These are phyloP conservation scores for Vesta saturnalis DNA, from an alignment of 2,888 invertebrate species.

Conservation along the genomic window DNA sequence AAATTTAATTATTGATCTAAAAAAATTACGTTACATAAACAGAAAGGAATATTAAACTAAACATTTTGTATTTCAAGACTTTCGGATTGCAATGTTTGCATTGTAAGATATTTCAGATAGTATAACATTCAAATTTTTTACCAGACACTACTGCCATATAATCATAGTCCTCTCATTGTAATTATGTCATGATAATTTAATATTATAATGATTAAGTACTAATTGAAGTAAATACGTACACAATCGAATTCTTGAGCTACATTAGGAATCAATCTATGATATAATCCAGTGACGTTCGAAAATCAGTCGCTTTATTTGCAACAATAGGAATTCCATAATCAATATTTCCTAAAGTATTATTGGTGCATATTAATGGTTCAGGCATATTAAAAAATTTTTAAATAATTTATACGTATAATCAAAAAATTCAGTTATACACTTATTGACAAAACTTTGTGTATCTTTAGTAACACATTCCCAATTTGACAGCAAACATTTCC, in stretches of 20 bases:
- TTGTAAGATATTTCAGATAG: no score
- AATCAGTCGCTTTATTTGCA: constrained; percentile 55
- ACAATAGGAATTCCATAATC: constrained; percentile 57
- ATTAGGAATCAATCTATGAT: constrained; percentile 52
- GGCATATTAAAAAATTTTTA: constrained; percentile 26
- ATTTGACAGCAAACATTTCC: not conserved
- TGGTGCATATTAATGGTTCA: constrained; percentile 49
- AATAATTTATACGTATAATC: not conserved
- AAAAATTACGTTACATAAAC: no score
- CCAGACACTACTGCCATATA: no score
- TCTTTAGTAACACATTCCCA: constrained; percentile 2
- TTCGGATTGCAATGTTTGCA: no score
- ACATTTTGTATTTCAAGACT: no score
- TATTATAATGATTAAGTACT: no score
- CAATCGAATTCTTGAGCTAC: constrained; percentile 55
- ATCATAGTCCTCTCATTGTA: no score
- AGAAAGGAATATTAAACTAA: no score
- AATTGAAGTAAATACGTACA: constrained; percentile 46
- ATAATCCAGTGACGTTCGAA: constrained; percentile 53
- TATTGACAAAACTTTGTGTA: constrained; percentile 5
- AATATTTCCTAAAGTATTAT: constrained; percentile 50
- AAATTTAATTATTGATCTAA: no score
- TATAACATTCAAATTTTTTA: no score
- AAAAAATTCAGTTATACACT: not conserved
- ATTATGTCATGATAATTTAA: no score